A percentile compares a stretch with the other conserved stretches of the same genome.
phyloP scores from a whole-genome alignment of 2,113 vertebrate genomes.

The Lathamus discolor region DNA sequence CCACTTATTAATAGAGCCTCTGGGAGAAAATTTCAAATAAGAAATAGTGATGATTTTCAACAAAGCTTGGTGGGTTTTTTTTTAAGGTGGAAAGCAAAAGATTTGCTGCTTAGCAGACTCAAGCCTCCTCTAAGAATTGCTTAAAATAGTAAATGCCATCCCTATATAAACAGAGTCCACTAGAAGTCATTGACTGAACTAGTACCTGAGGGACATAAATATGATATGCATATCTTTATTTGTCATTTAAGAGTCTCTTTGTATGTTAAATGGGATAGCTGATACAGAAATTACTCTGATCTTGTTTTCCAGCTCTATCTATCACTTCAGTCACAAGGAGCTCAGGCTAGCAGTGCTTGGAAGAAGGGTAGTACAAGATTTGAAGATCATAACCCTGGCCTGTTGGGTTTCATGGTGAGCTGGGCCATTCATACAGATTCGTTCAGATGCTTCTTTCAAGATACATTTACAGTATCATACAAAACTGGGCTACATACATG shows the following conservation, averaged over 20 bases:
- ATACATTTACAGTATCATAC: not conserved
- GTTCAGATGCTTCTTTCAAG: not conserved
- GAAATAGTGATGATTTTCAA: not conserved
- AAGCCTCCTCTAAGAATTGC: not conserved
- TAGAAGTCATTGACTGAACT: not conserved
- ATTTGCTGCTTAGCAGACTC: not conserved
- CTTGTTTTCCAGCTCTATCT: conserved; percentile 6
- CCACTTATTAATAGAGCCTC: not conserved
- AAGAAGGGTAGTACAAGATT: not conserved
- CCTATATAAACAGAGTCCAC: not conserved
- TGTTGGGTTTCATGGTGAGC: not conserved
- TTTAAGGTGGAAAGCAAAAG: not conserved
- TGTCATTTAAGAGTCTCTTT: not conserved
- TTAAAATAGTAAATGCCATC: not conserved
- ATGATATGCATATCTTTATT: not conserved
- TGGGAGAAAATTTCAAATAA: not conserved
- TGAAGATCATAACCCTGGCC: conserved; percentile 7
- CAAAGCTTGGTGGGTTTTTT: not conserved
- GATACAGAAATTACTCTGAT: not conserved
- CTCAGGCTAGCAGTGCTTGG: not conserved
- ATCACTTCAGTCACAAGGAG: not conserved
- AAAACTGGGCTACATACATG: not conserved
- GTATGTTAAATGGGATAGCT: not conserved
- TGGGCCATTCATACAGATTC: not conserved
- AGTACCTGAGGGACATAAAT: not conserved